A percentile compares a stretch with the other conserved stretches of the same genome.
Evolutionary conservation across 2,888 invertebrate species (phyloP).

Genomic region (Cryptus armator): DNA sequence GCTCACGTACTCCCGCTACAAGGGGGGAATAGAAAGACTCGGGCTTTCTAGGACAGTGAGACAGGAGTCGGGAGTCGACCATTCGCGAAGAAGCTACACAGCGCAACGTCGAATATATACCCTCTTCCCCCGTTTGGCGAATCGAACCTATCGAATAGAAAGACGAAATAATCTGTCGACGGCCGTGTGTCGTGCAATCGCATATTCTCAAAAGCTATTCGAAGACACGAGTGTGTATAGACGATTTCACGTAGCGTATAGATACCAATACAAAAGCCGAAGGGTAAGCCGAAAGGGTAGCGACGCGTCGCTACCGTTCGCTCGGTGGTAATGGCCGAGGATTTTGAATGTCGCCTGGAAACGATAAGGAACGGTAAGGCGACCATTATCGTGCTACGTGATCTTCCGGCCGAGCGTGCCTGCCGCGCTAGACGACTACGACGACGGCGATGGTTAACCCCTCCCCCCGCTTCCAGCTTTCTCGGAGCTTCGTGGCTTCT

Average conservation of each 20-base stretch:
- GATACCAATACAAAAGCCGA: constrained; percentile 53
- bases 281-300: constrained; percentile 64
- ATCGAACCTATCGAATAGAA: constrained; percentile 62
- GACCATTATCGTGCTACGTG: constrained; percentile 83
- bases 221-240: not conserved
- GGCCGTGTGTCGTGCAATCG: constrained; percentile 50
- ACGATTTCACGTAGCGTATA: not conserved
- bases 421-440: constrained; percentile 61
- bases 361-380: constrained; percentile 82
- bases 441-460: constrained; percentile 39
- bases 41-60: constrained; percentile 58
- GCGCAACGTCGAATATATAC: constrained; percentile 31
- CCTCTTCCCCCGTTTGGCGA: constrained; percentile 44
- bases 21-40: constrained; percentile 58
- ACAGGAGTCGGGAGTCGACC: constrained; percentile 28
- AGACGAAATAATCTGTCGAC: constrained; percentile 69
- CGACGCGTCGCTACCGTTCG: constrained; percentile 52
- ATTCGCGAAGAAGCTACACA: constrained; percentile 1
- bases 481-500: constrained; percentile 70
- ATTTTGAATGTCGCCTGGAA: constrained; percentile 82
- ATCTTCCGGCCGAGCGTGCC: constrained; percentile 78
- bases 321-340: constrained; percentile 73
- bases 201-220: constrained; percentile 40
- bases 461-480: constrained; percentile 49
- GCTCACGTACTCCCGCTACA: constrained; percentile 64